Evolutionary conservation across 2,888 invertebrate genomes (phyloP), one percentile per base, ranked within the genome.

Genomic region (Phyllotreta cruciferae): DNA sequence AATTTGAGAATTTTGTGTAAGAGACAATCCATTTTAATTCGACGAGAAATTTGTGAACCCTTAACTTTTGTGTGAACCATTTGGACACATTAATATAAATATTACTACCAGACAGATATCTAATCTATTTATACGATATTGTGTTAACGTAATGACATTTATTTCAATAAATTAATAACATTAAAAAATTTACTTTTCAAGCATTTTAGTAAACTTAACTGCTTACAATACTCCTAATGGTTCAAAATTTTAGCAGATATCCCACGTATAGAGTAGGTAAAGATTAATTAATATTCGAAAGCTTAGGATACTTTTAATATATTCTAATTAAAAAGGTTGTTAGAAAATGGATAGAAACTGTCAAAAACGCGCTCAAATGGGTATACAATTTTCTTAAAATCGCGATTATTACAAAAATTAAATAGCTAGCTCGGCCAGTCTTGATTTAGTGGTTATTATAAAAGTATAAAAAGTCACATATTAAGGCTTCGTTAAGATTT

Each of bases 401-500:
- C 4, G 24, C 24, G n/a, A 34, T 36, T 47, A 56, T 13, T 44
- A 37, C 9, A 13, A 56, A 56, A 56, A 56, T 56, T 47, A 47
- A 36, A 56, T 37, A 56, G 14, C 56, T 56, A 56, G 56, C 47
- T 56, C 47, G 38, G 56, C 56, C 56, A 56, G 56, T 56, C 47
- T 47, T 56, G 47, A 44, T 47, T 44, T 42, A 47, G 24, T 42
- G 24, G 24, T 52, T 52, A 52, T 69, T 73, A 73, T 71, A 73
- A 73, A 73, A 72, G 73, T 73, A 73, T 69, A 73, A 73, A 73
- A 71, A 64, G 56, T 56, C 56, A 56, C 62, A 66, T 73, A 72
- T 68, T 73, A 70, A 70, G 64, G 66, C 62, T 66, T 66, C 54
- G 11, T 47, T 57, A 63, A 54, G 45, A 34, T 58, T 56, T 56